These are phyloP conservation scores for Poeciliopsis gracilis DNA, from an alignment of 2,797 vertebrate species.

Conservation along the genomic window DNA sequence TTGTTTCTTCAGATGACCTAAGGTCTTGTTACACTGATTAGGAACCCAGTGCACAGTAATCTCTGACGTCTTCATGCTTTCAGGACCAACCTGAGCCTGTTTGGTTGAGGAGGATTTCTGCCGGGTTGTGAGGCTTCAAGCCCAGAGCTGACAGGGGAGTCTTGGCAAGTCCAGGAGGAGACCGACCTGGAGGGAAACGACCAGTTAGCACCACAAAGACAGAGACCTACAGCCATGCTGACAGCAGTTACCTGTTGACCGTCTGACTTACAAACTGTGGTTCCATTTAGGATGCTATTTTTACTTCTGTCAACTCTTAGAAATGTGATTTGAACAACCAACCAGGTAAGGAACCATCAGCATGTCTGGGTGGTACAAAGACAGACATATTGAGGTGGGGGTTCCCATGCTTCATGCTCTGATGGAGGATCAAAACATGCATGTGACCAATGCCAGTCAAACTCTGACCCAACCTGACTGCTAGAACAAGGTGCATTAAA, in stretches of 20 bases:
- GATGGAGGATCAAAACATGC: constrained; percentile 71
- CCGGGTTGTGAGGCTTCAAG: constrained; percentile 95
- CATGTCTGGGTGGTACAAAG: constrained; percentile 32
- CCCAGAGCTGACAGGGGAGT: constrained; percentile 95
- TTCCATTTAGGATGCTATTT: not conserved
- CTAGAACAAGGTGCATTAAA: constrained; percentile 23
- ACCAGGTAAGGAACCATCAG: constrained; percentile 62
- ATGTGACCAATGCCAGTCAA: constrained; percentile 36
- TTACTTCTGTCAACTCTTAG: not conserved
- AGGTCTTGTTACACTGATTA: not conserved
- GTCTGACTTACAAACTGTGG: not conserved
- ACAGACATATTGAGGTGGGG: constrained; percentile 22
- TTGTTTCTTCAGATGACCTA: not conserved
- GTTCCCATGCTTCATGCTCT: constrained; percentile 73
- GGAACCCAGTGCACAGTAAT: not conserved
- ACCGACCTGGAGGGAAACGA: constrained; percentile 82
- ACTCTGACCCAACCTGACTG: constrained; percentile 28
- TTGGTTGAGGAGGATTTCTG: constrained; percentile 90
- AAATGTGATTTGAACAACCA: not conserved
- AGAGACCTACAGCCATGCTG: constrained; percentile 27
- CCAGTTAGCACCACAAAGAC: constrained; percentile 12
- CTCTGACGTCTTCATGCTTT: not conserved
- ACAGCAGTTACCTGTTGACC: constrained; percentile 57
- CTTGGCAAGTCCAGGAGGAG: constrained; percentile 95
- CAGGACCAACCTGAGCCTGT: constrained; percentile 85